Conservation (phyloP, 2,113 vertebrate species). For the Amazona vittata region DNA sequence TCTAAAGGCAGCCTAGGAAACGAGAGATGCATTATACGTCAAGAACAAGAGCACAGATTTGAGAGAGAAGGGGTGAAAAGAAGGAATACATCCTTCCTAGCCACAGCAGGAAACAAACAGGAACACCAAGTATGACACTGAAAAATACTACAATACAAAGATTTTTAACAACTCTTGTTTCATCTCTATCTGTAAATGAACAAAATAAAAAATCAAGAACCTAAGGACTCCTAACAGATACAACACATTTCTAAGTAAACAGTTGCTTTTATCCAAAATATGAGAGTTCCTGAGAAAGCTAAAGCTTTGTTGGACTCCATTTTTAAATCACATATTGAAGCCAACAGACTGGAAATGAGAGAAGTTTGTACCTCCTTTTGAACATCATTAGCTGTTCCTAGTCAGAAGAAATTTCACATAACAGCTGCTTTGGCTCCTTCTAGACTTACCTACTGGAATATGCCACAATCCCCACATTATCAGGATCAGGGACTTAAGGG, state of each 20-base stretch:
- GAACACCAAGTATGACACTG: background rate
- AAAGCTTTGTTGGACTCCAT: background rate
- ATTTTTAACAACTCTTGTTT: background rate
- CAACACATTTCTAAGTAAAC: background rate
- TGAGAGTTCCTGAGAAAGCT: background rate
- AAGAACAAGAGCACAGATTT: background rate
- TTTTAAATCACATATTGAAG: background rate
- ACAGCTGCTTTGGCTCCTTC: background rate
- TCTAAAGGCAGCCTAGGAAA: background rate
- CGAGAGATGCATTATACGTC: rapidly evolving
- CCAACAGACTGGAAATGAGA: background rate
- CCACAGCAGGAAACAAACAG: background rate
- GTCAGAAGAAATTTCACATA: background rate
- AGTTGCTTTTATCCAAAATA: background rate
- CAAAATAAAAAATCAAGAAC: background rate
- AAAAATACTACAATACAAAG: background rate
- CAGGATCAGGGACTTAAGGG: background rate
- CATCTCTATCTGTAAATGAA: background rate
- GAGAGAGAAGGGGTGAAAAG: background rate
- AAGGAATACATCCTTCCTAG: background rate
- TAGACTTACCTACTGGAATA: background rate
- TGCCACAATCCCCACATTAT: background rate
- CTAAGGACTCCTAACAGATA: background rate
- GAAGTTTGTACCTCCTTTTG: background rate
- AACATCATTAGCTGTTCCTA: background rate